A percentile compares a stretch with the other conserved stretches of the same genome.
phyloP scores from a whole-genome alignment of 92 coral and sea anemone species.

The Scolanthus callimorphus region DNA sequence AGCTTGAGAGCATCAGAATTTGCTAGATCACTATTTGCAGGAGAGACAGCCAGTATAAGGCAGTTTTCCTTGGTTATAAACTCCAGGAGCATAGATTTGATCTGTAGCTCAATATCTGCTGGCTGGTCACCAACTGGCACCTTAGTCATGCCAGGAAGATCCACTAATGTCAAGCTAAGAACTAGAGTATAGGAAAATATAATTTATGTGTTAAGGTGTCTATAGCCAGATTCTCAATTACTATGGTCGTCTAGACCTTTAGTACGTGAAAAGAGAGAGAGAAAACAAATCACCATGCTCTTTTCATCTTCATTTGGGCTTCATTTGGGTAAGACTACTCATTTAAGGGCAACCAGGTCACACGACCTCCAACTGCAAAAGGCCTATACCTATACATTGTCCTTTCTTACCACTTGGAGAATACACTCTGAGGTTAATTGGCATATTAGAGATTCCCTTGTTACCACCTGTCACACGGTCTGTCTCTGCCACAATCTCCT shows the following conservation, averaged over 20 bases:
- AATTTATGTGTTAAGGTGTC: too few species aligned
- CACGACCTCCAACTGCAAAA: too few species aligned
- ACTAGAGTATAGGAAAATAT: too few species aligned
- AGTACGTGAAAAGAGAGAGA: too few species aligned
- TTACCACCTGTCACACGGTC: constrained; percentile 95
- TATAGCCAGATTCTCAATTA: too few species aligned
- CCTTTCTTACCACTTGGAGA: constrained; percentile 95
- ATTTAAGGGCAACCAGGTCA: too few species aligned
- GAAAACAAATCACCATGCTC: too few species aligned
- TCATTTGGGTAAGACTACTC: too few species aligned
- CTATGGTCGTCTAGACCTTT: too few species aligned
- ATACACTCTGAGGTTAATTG: constrained; percentile 85
- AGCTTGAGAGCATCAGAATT: constrained; percentile 97
- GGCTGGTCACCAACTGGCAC: constrained; percentile 99
- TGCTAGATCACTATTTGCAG: constrained; percentile 96
- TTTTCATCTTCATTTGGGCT: too few species aligned
- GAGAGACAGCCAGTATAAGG: constrained; percentile 92
- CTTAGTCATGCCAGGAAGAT: constrained; percentile 99
- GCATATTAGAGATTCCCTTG: constrained; percentile 87
- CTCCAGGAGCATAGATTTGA: constrained; percentile 83
- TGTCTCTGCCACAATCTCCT: constrained; percentile 96
- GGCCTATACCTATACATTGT: too few species aligned
- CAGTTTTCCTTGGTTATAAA: constrained; percentile 93
- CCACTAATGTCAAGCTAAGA: constrained; percentile 86
- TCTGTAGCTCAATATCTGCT: constrained; percentile 79